Base-by-base conservation (phyloP, 2,113 vertebrate species). In the Scatophagus argus region DNA sequence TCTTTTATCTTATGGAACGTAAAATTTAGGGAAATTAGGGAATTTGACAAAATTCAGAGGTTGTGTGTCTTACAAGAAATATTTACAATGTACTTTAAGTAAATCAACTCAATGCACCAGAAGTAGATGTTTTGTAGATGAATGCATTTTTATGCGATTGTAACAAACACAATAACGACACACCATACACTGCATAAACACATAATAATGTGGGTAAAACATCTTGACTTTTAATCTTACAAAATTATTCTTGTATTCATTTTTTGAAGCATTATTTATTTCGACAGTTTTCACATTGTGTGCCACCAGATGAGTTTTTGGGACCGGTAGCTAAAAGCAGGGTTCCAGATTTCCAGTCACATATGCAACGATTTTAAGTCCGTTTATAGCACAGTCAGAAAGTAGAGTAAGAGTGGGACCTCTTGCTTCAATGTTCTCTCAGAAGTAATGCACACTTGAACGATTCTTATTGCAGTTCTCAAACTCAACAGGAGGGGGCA, bases 401-500 rank as follows among this genome's bases (percentile, higher is more conserved):
- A 43, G n/a, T 17, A n/a, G 7, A 32, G 7, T 6, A 10, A 23
- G 43, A 59, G 69, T 69, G 41, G 12, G 23, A 61, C 12, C 12
- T 58, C 16, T 16, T 61, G 0, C 7, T 49, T 61, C 3, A 21
- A 12, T 58, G 12, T 13, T 5, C 23, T 5, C 17, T 44, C 21
- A 19, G 29, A 43, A 12, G 2, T 55, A 16, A 43, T 14, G 2
- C 47, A 16, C 14, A 44, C 14, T 0, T 25, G 17, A 39, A 3
- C 0, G 5, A 1, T 8, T 39, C 14, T 25, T 36, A 19, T 25
- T 83, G 74, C 64, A 80, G 52, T 84, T 67, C 9, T 32, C 6
- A 39, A 29, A 1, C 5, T 55, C 6, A 68, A 16, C 81, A 82
- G 32, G 67, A 2, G 77, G 39, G 56, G 58, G 63, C 69, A 84